These are phyloP conservation scores for Ictalurus punctatus DNA, from an alignment of 2,113 vertebrate genomes.

Conservation along the genomic window DNA sequence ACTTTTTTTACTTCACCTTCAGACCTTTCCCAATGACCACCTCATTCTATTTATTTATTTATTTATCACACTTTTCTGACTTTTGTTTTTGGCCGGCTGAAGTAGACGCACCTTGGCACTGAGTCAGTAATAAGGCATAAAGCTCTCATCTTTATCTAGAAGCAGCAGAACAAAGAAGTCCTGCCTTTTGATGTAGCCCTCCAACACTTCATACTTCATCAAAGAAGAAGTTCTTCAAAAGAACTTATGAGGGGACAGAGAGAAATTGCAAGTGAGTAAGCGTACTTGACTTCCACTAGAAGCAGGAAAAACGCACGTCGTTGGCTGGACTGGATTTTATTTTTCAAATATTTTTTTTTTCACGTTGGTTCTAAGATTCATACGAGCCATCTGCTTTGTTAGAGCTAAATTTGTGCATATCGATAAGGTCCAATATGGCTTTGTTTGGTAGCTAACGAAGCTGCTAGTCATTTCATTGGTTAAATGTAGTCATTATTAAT, in stretches of 20 bases:
- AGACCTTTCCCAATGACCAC: not conserved
- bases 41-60: not conserved
- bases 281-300: not conserved
- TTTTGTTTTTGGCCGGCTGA: not conserved
- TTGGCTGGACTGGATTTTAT: not conserved
- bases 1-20: not conserved
- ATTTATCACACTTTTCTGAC: not conserved
- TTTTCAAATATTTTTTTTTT: not conserved
- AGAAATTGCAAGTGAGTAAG: not conserved
- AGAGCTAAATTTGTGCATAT: not conserved
- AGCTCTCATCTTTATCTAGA: not conserved
- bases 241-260: not conserved
- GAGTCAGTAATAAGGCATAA: not conserved
- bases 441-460: not conserved
- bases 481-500: not conserved
- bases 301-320: not conserved
- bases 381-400: not conserved
- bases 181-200: conserved; percentile 9
- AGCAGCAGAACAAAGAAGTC: not conserved
- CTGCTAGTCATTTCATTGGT: not conserved
- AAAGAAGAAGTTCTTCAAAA: conserved; percentile 5
- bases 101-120: not conserved
- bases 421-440: not conserved
- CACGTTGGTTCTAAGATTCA: too few relatives aligned
- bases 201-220: conserved; percentile 17